Conservation (phyloP, 2,113 vertebrate genomes). For the Caloenas nicobarica region DNA sequence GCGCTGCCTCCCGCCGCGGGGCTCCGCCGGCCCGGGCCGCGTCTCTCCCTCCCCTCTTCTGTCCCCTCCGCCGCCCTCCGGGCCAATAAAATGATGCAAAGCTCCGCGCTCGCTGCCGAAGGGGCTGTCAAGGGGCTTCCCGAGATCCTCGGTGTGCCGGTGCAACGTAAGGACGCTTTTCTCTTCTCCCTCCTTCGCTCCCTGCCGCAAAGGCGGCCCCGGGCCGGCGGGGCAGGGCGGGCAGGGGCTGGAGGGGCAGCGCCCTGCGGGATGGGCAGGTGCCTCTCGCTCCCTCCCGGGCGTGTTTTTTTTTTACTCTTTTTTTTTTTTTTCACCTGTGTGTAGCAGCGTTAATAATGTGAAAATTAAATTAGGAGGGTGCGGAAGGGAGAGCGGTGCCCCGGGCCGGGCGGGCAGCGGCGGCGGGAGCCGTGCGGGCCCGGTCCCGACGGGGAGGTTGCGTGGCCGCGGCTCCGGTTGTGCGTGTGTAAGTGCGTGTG, state of each 20-base stretch:
- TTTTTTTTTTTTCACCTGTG: background rate
- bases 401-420: background rate
- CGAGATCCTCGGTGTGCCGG: constrained; percentile 95
- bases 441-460: background rate
- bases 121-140: constrained; percentile 94
- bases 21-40: constrained; percentile 18
- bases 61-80: constrained; percentile 20
- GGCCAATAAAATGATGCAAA: constrained; percentile 94
- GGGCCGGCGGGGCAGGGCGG: background rate
- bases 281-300: background rate
- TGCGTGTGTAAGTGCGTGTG: background rate
- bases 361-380: background rate
- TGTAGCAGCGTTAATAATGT: no score
- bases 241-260: background rate
- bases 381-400: background rate
- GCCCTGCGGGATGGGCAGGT: background rate
- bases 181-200: constrained; percentile 57
- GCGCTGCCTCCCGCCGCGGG: background rate
- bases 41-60: background rate
- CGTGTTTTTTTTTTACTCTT: background rate
- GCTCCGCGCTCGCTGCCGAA: constrained; percentile 89
- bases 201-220: constrained; percentile 14
- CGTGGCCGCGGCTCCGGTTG: background rate
- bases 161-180: constrained; percentile 92
- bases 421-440: background rate